Evolutionary conservation across 2,888 invertebrate genomes (phyloP).

Genomic region (Archips crataeganus): DNA sequence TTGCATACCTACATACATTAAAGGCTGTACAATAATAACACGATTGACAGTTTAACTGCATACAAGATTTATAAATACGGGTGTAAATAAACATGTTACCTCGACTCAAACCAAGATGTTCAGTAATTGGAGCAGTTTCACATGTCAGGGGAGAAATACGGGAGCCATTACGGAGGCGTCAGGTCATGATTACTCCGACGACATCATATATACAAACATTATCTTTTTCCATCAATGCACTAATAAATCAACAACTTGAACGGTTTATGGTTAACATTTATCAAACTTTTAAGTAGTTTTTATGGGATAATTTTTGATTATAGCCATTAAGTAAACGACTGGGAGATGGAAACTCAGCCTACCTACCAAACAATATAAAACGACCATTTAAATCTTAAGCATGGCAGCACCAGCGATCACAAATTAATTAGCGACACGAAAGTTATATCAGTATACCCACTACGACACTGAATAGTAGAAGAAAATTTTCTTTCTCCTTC

Average conservation of each 20-base stretch:
- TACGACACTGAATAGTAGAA: neutral
- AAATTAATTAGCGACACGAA: neutral
- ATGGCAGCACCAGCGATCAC: neutral
- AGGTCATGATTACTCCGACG: slow-evolving; percentile 47
- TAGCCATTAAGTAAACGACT: slow-evolving; percentile 33
- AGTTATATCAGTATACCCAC: neutral
- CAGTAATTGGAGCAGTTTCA: slow-evolving; percentile 56
- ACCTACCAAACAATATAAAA: slow-evolving; percentile 22
- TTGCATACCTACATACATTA: neutral
- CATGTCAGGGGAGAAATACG: slow-evolving; percentile 50
- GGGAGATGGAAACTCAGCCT: slow-evolving; percentile 7
- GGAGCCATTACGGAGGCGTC: slow-evolving; percentile 50
- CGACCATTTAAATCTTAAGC: slow-evolving; percentile 7
- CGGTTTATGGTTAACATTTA: slow-evolving; percentile 39
- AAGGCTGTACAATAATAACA: slow-evolving; percentile 9
- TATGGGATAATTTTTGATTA: slow-evolving; percentile 36
- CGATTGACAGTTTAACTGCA: slow-evolving; percentile 14
- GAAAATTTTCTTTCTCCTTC: neutral
- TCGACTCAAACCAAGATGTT: slow-evolving; percentile 44
- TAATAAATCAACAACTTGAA: slow-evolving; percentile 45
- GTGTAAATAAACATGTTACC: slow-evolving; percentile 51
- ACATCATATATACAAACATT: slow-evolving; percentile 45
- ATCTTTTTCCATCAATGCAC: slow-evolving; percentile 40
- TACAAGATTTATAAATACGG: slow-evolving; percentile 51
- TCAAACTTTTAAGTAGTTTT: slow-evolving; percentile 38